Percentiles rank a stretch among this genome's conserved stretches.
Evolutionary conservation across 2,888 invertebrate species (phyloP).

Genomic region (Dryocosmus kuriphilus): DNA sequence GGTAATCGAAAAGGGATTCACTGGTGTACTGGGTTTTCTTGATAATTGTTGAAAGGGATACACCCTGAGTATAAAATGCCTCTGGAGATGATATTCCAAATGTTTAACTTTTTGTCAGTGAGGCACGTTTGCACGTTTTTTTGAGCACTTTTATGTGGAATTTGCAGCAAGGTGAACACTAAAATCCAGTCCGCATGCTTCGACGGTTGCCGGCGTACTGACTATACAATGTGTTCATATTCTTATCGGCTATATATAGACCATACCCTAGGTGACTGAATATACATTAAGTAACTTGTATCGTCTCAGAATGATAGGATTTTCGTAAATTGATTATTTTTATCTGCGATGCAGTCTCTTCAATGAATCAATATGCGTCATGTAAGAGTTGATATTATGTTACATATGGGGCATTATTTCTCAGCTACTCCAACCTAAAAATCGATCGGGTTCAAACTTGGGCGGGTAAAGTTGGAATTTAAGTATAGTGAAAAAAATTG

Average conservation of each 20-base stretch:
- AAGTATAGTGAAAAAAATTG: too few relatives aligned
- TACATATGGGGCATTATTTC: too few relatives aligned
- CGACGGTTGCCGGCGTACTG: slow-evolving; percentile 32
- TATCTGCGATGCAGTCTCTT: not conserved
- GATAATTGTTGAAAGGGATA: not conserved
- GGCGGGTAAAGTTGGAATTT: too few relatives aligned
- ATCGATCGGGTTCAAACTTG: too few relatives aligned
- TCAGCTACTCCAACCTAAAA: too few relatives aligned
- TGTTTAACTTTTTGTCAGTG: not conserved
- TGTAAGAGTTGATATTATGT: too few relatives aligned
- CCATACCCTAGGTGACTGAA: not conserved
- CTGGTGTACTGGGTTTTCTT: not conserved
- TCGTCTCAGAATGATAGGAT: not conserved
- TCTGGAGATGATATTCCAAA: not conserved
- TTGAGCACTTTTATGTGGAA: not conserved
- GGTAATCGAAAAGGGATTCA: slow-evolving; percentile 35
- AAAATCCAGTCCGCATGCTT: not conserved
- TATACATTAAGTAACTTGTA: not conserved
- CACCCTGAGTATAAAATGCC: not conserved
- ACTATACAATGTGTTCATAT: not conserved
- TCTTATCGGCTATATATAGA: not conserved
- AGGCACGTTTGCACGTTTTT: not conserved
- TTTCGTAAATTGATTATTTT: not conserved
- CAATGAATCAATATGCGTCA: too few relatives aligned
- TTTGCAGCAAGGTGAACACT: too few relatives aligned